Percentiles rank a stretch among this genome's conserved stretches.
phyloP scores from a whole-genome alignment of 1,140 invertebrate genomes.

The Lithobius niger region DNA sequence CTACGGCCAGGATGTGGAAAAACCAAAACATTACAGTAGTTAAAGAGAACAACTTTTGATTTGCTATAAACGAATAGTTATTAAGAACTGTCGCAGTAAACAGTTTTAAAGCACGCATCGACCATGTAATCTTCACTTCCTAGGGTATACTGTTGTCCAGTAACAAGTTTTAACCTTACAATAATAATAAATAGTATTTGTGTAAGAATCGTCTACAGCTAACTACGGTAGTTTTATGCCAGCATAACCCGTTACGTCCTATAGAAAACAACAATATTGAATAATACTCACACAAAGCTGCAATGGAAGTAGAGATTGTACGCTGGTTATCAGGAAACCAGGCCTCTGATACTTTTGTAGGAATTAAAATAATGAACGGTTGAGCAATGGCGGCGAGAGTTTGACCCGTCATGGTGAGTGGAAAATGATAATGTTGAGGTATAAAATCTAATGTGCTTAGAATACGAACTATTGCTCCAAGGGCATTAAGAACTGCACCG shows the following conservation, averaged over 20 bases:
- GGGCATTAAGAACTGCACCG: slow-evolving; percentile 30
- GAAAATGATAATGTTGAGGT: slow-evolving; percentile 8
- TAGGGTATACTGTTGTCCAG: too few species aligned
- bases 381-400: slow-evolving; percentile 32
- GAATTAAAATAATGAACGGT: slow-evolving; percentile 34
- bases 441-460: slow-evolving; percentile 26
- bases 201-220: too few species aligned
- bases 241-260: too few species aligned
- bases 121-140: too few species aligned
- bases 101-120: too few species aligned
- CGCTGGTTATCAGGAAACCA: slow-evolving; percentile 34
- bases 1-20: too few species aligned
- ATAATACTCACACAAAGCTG: slow-evolving; percentile 3
- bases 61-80: too few species aligned
- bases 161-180: too few species aligned
- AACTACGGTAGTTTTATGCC: too few species aligned
- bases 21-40: too few species aligned
- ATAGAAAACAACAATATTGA: not conserved
- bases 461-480: slow-evolving; percentile 28
- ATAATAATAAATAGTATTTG: not conserved
- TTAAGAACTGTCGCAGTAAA: too few species aligned
- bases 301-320: slow-evolving; percentile 27
- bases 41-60: too few species aligned
- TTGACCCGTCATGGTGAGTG: slow-evolving; percentile 25
- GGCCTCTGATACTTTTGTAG: slow-evolving; percentile 34